phyloP scores from a whole-genome alignment of 2,113 vertebrate genomes.

The Cebus imitator region DNA sequence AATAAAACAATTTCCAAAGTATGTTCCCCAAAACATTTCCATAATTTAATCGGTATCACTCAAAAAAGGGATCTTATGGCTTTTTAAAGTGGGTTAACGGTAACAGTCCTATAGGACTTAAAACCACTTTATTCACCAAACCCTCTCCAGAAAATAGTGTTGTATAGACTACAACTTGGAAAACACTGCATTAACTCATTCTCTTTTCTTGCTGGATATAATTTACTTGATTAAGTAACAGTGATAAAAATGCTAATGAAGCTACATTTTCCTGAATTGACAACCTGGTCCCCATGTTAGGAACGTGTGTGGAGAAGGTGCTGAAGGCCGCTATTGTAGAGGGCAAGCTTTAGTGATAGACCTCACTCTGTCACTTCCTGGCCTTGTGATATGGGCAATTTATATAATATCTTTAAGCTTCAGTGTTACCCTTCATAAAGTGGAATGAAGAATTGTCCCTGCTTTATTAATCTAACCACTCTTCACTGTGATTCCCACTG shows the following conservation, averaged over 20 bases:
- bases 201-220: not conserved
- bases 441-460: not conserved
- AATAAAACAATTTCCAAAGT: not conserved
- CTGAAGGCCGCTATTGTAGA: not conserved
- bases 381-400: not conserved
- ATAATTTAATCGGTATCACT: not conserved
- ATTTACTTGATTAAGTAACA: not conserved
- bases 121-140: not conserved
- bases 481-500: not conserved
- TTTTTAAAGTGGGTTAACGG: not conserved
- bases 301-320: not conserved
- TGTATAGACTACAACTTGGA: not conserved
- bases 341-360: not conserved
- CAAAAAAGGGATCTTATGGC: not conserved
- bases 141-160: not conserved
- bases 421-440: not conserved
- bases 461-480: not conserved
- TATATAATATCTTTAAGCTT: not conserved
- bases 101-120: not conserved
- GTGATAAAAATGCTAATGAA: not conserved
- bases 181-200: not conserved
- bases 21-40: not conserved
- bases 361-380: not conserved
- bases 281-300: not conserved
- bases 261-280: not conserved